Conservation (phyloP, 2,797 vertebrate genomes). For the Chromis chromis region DNA sequence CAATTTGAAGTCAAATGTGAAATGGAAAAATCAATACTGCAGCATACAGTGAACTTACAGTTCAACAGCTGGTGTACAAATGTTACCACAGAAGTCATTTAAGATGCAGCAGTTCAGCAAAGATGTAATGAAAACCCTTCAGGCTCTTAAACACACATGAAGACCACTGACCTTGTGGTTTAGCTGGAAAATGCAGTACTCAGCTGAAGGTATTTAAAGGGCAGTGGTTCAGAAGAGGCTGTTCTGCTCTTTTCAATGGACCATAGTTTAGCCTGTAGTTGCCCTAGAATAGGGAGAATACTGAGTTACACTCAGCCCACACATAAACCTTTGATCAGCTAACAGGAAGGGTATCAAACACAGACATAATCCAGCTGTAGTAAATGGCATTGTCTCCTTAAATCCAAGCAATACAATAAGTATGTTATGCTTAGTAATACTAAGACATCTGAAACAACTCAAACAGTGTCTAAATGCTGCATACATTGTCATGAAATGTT, state of each 20-base stretch:
- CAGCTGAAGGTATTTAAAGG: conserved; percentile 26
- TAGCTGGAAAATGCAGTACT: conserved; percentile 26
- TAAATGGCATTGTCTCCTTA: neutral
- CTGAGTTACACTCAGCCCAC: conserved; percentile 25
- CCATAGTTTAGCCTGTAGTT: conserved; percentile 26
- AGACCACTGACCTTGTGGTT: conserved; percentile 22
- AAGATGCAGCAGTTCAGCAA: conserved; percentile 29
- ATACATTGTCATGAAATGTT: too few species aligned
- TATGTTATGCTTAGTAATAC: neutral
- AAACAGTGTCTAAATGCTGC: too few species aligned
- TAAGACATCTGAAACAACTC: too few species aligned
- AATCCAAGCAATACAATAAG: neutral
- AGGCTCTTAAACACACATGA: conserved; percentile 22
- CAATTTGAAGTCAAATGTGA: conserved; percentile 36
- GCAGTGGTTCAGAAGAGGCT: conserved; percentile 19
- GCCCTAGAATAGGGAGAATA: conserved; percentile 1
- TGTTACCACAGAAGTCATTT: conserved; percentile 37
- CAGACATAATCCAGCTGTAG: neutral
- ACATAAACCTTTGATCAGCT: conserved; percentile 25
- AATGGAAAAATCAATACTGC: conserved; percentile 58
- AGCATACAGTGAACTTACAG: conserved; percentile 33
- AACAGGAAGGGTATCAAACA: neutral
- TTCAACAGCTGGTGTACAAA: conserved; percentile 35
- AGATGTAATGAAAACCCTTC: conserved; percentile 36
- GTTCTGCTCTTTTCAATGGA: conserved; percentile 7